Percentiles rank a stretch among this genome's conserved stretches.
phyloP scores from a whole-genome alignment of 2,888 invertebrate species.

The Erebia aethiops region DNA sequence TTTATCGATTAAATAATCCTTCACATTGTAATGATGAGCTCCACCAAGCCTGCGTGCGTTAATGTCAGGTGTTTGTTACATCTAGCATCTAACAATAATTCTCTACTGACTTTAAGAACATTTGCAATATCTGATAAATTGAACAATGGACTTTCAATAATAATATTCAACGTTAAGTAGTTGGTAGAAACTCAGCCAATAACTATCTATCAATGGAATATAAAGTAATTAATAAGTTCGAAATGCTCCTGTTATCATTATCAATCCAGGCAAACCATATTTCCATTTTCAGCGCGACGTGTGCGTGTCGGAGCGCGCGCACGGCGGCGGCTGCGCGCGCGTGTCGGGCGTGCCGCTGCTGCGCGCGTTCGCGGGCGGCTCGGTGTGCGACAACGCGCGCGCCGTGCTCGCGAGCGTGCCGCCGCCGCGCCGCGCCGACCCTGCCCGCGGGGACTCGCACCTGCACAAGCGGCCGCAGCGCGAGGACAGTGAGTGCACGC shows the following conservation, averaged over 20 bases:
- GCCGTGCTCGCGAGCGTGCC: slow-evolving; percentile 85
- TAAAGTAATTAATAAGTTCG: no score
- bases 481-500: slow-evolving; percentile 84
- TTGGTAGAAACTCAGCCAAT: no score
- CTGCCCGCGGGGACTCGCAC: slow-evolving; percentile 70
- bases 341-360: slow-evolving; percentile 66
- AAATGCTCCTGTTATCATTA: background rate
- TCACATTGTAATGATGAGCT: no score
- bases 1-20: no score
- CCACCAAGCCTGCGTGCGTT: no score
- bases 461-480: slow-evolving; percentile 55
- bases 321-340: slow-evolving; percentile 37
- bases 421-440: slow-evolving; percentile 50
- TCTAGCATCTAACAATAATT: no score
- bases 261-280: background rate
- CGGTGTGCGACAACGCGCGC: slow-evolving; percentile 89
- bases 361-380: slow-evolving; percentile 88
- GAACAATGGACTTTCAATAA: no score
- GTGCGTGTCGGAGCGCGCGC: slow-evolving; percentile 50
- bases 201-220: no score
- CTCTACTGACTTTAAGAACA: no score
- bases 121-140: no score
- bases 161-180: no score
- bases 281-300: slow-evolving; percentile 58
- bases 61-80: background rate